A percentile compares a stretch with the other conserved stretches of the same genome.
phyloP scores from a whole-genome alignment of 2,888 invertebrate genomes.

The Lysandra coridon region DNA sequence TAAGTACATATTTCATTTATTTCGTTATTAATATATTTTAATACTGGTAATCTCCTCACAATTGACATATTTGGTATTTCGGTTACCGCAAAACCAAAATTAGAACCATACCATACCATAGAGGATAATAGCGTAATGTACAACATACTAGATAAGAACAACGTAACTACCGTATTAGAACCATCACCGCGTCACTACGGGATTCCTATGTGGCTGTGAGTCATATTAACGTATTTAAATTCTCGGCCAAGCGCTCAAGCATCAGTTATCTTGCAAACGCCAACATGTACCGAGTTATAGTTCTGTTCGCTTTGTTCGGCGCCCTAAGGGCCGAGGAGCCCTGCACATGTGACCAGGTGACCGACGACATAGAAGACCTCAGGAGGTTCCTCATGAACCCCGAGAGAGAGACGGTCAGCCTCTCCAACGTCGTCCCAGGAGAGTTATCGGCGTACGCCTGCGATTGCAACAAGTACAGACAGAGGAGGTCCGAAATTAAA shows the following conservation, averaged over 20 bases:
- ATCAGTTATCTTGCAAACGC: background rate
- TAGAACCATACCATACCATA: background rate
- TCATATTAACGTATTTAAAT: background rate
- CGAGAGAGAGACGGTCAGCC: constrained; percentile 26
- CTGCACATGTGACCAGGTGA: constrained; percentile 41
- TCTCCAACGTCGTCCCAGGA: constrained; percentile 42
- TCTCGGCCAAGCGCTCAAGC: background rate
- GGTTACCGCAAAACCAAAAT: too few species aligned
- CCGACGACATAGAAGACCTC: constrained; percentile 38
- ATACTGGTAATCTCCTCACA: too few species aligned
- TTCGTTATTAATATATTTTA: too few species aligned
- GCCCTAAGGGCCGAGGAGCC: constrained; percentile 34
- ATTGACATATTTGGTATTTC: too few species aligned
- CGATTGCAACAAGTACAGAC: constrained; percentile 44
- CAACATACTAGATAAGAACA: background rate
- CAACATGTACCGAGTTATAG: constrained; percentile 29
- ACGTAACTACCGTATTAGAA: background rate
- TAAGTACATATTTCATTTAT: too few species aligned
- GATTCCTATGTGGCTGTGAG: background rate
- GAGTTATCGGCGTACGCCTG: constrained; percentile 45
- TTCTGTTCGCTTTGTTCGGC: constrained; percentile 31
- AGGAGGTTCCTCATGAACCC: constrained; percentile 39
- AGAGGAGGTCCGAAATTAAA: constrained; percentile 35
- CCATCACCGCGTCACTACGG: background rate
- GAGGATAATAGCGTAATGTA: background rate